These are phyloP conservation scores for Dynastes tityus DNA, from an alignment of 2,888 invertebrate genomes.

Conservation along the genomic window DNA sequence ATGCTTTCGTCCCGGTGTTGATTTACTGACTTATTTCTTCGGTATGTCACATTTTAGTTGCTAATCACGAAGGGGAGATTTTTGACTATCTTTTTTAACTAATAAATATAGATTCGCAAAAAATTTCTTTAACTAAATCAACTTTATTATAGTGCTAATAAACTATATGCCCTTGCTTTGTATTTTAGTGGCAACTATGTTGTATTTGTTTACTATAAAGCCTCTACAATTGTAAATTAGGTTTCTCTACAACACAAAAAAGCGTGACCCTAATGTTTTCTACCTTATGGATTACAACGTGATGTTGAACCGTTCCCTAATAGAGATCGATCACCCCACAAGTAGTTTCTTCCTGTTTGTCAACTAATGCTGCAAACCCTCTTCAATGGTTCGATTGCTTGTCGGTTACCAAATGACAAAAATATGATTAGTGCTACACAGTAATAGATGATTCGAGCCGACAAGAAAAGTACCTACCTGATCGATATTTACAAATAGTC, in stretches of 20 bases:
- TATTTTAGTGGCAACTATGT: background rate
- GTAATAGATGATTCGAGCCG: too few relatives aligned
- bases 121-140: too few relatives aligned
- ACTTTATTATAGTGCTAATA: background rate
- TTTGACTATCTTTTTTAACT: too few relatives aligned
- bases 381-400: slow-evolving; percentile 12
- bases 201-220: too few relatives aligned
- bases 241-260: slow-evolving; percentile 49
- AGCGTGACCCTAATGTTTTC: slow-evolving; percentile 28
- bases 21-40: slow-evolving; percentile 46
- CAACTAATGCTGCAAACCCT: slow-evolving; percentile 43
- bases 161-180: background rate
- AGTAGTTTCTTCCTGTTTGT: slow-evolving; percentile 54
- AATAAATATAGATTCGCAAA: too few relatives aligned
- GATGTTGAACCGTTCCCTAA: slow-evolving; percentile 3
- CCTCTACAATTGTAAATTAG: background rate
- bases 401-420: slow-evolving; percentile 35
- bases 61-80: background rate
- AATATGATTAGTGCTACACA: slow-evolving; percentile 18
- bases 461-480: too few relatives aligned
- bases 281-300: slow-evolving; percentile 23
- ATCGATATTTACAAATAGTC: too few relatives aligned
- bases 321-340: slow-evolving; percentile 46
- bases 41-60: background rate
- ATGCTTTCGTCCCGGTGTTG: slow-evolving; percentile 52